These are phyloP conservation scores for Dasypolia templi DNA, from an alignment of 2,888 invertebrate genomes.

Conservation along the genomic window DNA sequence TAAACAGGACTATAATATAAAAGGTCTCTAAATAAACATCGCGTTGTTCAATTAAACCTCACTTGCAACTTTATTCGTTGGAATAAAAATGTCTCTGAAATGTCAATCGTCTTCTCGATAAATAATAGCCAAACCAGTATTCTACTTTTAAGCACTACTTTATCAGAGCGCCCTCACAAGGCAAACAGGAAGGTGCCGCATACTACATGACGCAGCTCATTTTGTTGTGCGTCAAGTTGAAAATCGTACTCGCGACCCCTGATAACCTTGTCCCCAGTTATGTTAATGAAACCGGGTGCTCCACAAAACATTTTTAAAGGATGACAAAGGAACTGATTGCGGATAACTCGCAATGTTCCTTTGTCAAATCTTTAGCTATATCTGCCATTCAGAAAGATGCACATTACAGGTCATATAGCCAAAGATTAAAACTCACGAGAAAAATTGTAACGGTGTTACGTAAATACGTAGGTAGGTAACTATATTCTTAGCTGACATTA, in stretches of 20 bases:
- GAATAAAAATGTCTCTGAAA: conserved; percentile 32
- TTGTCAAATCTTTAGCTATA: conserved; percentile 41
- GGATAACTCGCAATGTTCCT: too few species aligned
- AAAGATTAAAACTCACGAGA: conserved; percentile 49
- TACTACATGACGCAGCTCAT: conserved; percentile 28
- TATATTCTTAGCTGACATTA: conserved; percentile 15
- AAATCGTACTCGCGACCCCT: conserved; percentile 68
- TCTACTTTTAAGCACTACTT: conserved; percentile 12
- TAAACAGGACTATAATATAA: conserved; percentile 4
- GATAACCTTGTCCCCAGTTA: conserved; percentile 76
- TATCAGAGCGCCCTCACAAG: conserved; percentile 27
- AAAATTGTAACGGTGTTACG: conserved; percentile 16
- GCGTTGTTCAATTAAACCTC: conserved; percentile 3
- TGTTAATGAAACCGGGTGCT: conserved; percentile 69
- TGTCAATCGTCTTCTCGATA: conserved; percentile 14
- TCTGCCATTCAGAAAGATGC: conserved; percentile 25
- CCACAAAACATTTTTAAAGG: conserved; percentile 47
- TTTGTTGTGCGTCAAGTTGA: conserved; percentile 59
- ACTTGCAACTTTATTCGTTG: conserved; percentile 4
- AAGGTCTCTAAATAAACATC: conserved; percentile 5
- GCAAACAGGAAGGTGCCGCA: conserved; percentile 60
- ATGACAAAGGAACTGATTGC: conserved; percentile 44
- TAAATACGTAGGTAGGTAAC: not conserved
- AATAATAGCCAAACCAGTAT: conserved; percentile 26
- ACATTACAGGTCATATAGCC: conserved; percentile 39